Base-by-base conservation (phyloP, 2,113 vertebrate species). In the Mesocricetus auratus region DNA sequence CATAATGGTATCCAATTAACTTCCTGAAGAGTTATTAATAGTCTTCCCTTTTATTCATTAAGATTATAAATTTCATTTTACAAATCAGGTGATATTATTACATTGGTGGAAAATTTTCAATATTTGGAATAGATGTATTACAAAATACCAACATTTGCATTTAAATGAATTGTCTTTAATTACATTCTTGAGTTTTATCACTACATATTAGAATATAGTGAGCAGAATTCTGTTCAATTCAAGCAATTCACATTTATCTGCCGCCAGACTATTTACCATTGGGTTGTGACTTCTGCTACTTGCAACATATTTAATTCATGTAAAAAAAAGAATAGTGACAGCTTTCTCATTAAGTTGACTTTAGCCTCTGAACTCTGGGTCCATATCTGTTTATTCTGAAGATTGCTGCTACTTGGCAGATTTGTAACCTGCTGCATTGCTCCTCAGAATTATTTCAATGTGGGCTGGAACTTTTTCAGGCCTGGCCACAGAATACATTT, bases 291-390 rank as follows among this genome's bases (percentile, higher is more conserved):
- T 97, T 66, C 31, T 33, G 64, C 68, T 96, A 96, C 62, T 89
- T 88, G 36, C 36, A 88, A 88, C 47, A 87, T 36, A 96, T 94
- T 97, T 96, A 96, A 96, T 93, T 97, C 87, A 92, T 16, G 31
- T 78, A n/a, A 77, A 64, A 77, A 64, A 94, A 93, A 73, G 39
- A 95, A 85, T 64, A 96, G 91, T 0, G 36, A 94, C 69, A 96
- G 53, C 4, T 96, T 97, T 97, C 97, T 97, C 93, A 97, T 96
- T 93, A 94, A 96, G 96, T 75, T 92, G 90, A 88, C 75, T 90
- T 95, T 94, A 96, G 90, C 93, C 86, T 97, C 93, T 97, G 96
- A 95, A 96, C 95, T 97, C 77, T 77, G 53, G 75, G 90, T 82
- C 92, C 24, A 77, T 81, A 64, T 90, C 75, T 93, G 90, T 97